A percentile compares a stretch with the other conserved stretches of the same genome.
Evolutionary conservation across 1,140 invertebrate species (phyloP).

Genomic region (Octopus bimaculoides): DNA sequence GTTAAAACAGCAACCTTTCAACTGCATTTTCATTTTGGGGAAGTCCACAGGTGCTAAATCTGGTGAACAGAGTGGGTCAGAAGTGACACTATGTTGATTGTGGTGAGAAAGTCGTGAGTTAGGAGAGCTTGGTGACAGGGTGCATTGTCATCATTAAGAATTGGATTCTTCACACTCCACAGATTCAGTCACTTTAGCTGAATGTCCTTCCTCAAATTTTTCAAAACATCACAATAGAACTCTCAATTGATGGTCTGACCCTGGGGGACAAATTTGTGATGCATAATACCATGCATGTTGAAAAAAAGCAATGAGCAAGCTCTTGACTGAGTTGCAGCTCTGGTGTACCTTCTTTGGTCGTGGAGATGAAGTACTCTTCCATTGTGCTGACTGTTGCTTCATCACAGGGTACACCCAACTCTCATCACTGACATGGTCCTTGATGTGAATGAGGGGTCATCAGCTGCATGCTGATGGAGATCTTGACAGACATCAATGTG

Average conservation of each 20-base stretch:
- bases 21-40: neutral
- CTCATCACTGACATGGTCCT: neutral
- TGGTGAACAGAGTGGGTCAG: neutral
- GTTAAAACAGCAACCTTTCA: neutral
- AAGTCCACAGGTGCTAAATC: neutral
- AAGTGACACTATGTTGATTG: neutral
- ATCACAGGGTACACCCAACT: neutral
- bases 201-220: neutral
- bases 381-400: neutral
- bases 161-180: neutral
- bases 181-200: neutral
- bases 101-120: neutral
- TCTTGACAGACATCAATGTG: neutral
- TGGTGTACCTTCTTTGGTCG: constrained; percentile 4
- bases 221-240: neutral
- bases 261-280: neutral
- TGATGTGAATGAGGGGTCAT: neutral
- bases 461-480: neutral
- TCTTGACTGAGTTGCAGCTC: neutral
- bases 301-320: neutral
- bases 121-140: neutral
- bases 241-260: neutral
- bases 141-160: neutral
- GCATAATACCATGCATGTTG: neutral
- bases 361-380: neutral